Evolutionary conservation across 1,140 invertebrate species (phyloP), one percentile per base, ranked within the genome.

Genomic region (Drosophila mauritiana): DNA sequence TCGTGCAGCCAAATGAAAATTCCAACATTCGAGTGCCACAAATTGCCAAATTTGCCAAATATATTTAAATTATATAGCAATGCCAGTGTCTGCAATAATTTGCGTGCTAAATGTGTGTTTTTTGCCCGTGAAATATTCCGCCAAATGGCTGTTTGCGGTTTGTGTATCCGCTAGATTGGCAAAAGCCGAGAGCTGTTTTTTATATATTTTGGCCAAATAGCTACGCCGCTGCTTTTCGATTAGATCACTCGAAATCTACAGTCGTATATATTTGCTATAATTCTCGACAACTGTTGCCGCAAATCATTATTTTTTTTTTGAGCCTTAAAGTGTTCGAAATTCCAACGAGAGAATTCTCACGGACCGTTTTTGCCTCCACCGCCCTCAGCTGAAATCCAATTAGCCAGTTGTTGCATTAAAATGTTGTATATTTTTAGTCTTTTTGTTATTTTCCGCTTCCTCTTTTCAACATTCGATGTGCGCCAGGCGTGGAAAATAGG

Each of bases 401-500:
- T 86, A 88, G 74, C 73, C 46, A 54, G 45, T 69, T 81, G 67
- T 56, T 78, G 55, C 61, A 64, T 55, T 55, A 75, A 54, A 63
- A 45, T 64, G 40, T 57, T 70, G 52, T 83, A 67, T 86, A 79
- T 86, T 88, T 86, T 72, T 88, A 82, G 82, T 54, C 11, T 45
- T 45, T 45, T 45, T 54, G 13, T 55, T 64, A 45, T 57, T 51
- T 68, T 61, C 64, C 70, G 46, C 72, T 45, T 56, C 40, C 37
- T 74, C 49, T 34, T 72, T 53, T 54, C 42, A 55, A 43, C 57
- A 79, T 58, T 72, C 48, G n/a, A 25, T 61, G 61, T 45, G 57
- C 57, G 52, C 58, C 72, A 59, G 73, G 58, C 74, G 40, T 45
- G 75, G 70, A 57, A 62, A 76, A 63, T 58, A 37, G 59, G 70